Conservation (phyloP, 2,888 invertebrate genomes). For the Zygothrica quintamaculata region DNA sequence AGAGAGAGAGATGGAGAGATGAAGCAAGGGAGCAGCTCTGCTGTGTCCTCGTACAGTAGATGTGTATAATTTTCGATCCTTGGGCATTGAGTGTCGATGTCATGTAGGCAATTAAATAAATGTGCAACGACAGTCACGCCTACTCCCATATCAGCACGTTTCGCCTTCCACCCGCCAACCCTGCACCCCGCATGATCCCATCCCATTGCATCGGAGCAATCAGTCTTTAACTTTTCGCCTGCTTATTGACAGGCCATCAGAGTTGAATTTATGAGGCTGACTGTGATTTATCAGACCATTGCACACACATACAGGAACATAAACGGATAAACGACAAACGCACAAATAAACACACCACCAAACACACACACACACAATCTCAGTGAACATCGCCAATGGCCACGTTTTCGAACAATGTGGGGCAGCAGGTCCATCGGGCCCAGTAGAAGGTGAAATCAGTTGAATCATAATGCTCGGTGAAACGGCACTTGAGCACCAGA, state of each 20-base stretch:
- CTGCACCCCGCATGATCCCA: background rate
- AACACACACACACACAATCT: constrained; percentile 2
- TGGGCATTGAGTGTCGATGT: constrained; percentile 55
- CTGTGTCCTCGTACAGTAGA: background rate
- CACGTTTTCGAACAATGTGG: constrained; percentile 94
- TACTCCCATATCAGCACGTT: too few species aligned
- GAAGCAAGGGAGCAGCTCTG: background rate
- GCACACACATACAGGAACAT: constrained; percentile 46
- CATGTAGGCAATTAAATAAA: constrained; percentile 75
- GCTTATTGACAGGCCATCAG: constrained; percentile 77
- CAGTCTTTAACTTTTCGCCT: constrained; percentile 53
- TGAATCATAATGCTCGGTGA: constrained; percentile 88
- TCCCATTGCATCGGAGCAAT: too few species aligned
- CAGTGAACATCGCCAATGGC: constrained; percentile 91
- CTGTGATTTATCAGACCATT: constrained; percentile 77
- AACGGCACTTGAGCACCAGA: constrained; percentile 93
- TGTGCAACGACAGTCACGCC: constrained; percentile 50
- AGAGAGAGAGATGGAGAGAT: too few species aligned
- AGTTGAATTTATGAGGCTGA: constrained; percentile 73
- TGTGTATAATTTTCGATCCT: constrained; percentile 32
- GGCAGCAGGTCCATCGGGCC: constrained; percentile 90
- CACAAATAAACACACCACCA: constrained; percentile 18
- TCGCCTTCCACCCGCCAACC: too few species aligned
- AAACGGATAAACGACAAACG: constrained; percentile 3
- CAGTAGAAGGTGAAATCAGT: constrained; percentile 94